Percentiles rank a stretch among this genome's conserved stretches.
Evolutionary conservation across 2,888 invertebrate genomes (phyloP).

Genomic region (Sussaba pulchella): DNA sequence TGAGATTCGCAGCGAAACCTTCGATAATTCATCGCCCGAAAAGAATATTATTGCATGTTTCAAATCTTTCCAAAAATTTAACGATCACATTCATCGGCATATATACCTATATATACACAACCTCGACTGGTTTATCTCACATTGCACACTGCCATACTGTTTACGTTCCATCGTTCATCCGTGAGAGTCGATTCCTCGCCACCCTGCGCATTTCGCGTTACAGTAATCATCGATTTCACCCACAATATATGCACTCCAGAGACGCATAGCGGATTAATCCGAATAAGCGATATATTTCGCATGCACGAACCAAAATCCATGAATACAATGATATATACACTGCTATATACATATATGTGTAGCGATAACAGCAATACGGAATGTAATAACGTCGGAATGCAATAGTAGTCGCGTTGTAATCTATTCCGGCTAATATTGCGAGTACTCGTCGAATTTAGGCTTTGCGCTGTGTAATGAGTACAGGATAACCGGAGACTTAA

Average conservation of each 20-base stretch:
- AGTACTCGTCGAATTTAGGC: conserved; percentile 50
- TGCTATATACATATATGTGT: too few species aligned
- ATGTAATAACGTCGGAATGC: conserved; percentile 68
- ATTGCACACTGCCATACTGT: conserved; percentile 8
- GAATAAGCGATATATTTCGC: conserved; percentile 48
- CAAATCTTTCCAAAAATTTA: not conserved
- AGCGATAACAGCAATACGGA: conserved; percentile 53
- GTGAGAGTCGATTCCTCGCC: not conserved
- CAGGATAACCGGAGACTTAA: too few species aligned
- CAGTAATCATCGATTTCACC: conserved; percentile 36
- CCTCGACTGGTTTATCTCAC: conserved; percentile 8
- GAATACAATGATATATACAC: conserved; percentile 35
- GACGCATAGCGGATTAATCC: conserved; percentile 10
- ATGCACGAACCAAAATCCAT: conserved; percentile 44
- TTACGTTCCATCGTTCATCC: conserved; percentile 2
- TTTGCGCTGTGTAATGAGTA: conserved; percentile 15
- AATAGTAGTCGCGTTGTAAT: conserved; percentile 45
- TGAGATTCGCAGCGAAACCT: too few species aligned
- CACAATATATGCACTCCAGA: conserved; percentile 6
- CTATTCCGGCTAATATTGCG: conserved; percentile 58
- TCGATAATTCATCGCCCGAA: too few species aligned
- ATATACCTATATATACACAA: too few species aligned
- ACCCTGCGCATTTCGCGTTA: conserved; percentile 1
- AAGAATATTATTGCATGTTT: not conserved
- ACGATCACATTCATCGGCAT: not conserved